Base-by-base conservation (phyloP, 2,113 vertebrate species). In the Heterocephalus glaber region DNA sequence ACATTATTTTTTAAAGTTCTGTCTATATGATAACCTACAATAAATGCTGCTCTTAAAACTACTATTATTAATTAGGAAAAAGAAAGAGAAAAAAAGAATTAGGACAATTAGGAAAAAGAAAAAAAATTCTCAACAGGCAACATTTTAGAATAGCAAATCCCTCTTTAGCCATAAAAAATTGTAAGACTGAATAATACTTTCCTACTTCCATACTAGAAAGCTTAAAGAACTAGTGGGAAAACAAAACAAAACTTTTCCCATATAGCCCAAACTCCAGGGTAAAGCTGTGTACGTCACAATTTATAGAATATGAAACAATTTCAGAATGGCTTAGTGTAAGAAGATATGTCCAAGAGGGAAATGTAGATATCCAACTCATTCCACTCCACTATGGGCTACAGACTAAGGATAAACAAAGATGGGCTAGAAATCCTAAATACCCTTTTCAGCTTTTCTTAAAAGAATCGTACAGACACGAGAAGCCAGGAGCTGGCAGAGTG, bases 161-260 rank as follows among this genome's bases (percentile, higher is more conserved):
- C 54, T 92, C 79, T 96, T 87, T 60, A 92, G 16, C 66, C 81
- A 95, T 80, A 66, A 70, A 91, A 89, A 85, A 76, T 63, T 80
- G 26, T 74, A 72, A 68, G 80, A 93, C 33, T 96, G 83, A 95
- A 54, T 92, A 80, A 58, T 88, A 95, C 28, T 74, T 93, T 92
- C 72, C 93, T 76, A 86, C 66, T 97, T 92, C 58, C 30, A 35
- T 97, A 83, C 58, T 76, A 84, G 9, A 95, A 47, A 24, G 19
- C 52, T 94, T 90, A 81, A 95, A 87, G 77, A 70, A 76, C 52
- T 84, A 63, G 38, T 14, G 88, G 65, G 20, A 49, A 81, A 33
- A 63, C 14, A 82, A 84, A 82, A 60, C n/a, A 86, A 56, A 16
- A 22, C 3, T 60, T 86, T 77, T 65, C 33, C 60, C 44, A 85